Conservation (phyloP, 2,113 vertebrate genomes). For the Psephotus haematonotus region DNA sequence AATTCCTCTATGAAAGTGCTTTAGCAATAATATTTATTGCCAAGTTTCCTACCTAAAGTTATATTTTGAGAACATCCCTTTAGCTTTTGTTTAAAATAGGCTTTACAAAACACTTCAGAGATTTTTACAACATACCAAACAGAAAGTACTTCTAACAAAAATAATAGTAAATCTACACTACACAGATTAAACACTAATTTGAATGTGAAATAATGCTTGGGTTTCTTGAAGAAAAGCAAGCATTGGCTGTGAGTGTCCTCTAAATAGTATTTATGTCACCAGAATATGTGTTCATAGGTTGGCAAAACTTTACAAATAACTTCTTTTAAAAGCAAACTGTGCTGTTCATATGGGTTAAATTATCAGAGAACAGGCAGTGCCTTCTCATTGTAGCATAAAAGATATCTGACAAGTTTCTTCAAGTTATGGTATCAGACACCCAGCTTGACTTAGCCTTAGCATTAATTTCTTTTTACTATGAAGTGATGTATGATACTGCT, state of each 20-base stretch:
- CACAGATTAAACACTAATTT: not conserved
- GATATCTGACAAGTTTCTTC: constrained; percentile 29
- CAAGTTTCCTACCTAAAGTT: constrained; percentile 28
- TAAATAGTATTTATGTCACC: constrained; percentile 26
- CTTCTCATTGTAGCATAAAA: not conserved
- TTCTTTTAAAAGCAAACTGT: not conserved
- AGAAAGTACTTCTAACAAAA: not conserved
- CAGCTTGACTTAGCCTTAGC: not conserved
- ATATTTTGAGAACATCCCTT: constrained; percentile 49
- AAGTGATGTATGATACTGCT: constrained; percentile 33
- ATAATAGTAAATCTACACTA: not conserved
- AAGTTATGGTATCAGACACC: not conserved
- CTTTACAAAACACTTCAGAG: constrained; percentile 54
- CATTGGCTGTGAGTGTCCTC: not conserved
- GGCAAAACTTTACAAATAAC: not conserved
- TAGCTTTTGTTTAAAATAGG: constrained; percentile 47
- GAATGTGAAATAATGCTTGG: not conserved
- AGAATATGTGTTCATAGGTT: not conserved
- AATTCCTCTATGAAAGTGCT: constrained; percentile 43
- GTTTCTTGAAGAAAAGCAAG: constrained; percentile 13
- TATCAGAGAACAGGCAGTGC: constrained; percentile 58
- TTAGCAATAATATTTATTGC: constrained; percentile 33
- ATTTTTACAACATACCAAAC: not conserved
- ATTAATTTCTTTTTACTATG: not conserved
- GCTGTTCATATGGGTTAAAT: constrained; percentile 5